These are phyloP conservation scores for Argyrosomus regius DNA, from an alignment of 2,797 vertebrate species.

Conservation along the genomic window DNA sequence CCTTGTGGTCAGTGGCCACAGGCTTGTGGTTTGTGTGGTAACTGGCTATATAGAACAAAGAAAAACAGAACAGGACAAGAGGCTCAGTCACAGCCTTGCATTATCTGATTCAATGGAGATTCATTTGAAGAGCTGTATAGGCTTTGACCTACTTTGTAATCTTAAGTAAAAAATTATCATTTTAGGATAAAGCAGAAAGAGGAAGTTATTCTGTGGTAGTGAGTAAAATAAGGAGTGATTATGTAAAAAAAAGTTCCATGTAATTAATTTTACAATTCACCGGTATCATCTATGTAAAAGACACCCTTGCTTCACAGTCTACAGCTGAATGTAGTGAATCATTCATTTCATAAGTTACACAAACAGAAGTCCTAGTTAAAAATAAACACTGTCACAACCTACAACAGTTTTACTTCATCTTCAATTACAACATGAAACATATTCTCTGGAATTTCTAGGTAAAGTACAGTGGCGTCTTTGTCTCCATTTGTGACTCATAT, in stretches of 20 bases:
- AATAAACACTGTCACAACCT: conserved; percentile 19
- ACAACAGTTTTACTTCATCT: conserved; percentile 21
- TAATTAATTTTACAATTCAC: conserved; percentile 15
- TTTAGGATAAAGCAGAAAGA: conserved; percentile 29
- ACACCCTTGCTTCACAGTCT: neutral
- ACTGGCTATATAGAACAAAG: conserved; percentile 60
- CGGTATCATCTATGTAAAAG: neutral
- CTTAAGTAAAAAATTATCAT: conserved; percentile 23
- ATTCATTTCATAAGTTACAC: conserved; percentile 11
- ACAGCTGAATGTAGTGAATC: conserved; percentile 1
- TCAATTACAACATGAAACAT: conserved; percentile 26
- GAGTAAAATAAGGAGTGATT: conserved; percentile 33
- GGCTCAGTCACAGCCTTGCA: conserved; percentile 35
- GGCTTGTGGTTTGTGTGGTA: conserved; percentile 67
- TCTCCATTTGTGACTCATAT: conserved; percentile 52
- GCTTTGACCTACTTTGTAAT: conserved; percentile 52
- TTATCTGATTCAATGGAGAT: conserved; percentile 29
- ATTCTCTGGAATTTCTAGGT: conserved; percentile 35
- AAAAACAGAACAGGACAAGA: conserved; percentile 51
- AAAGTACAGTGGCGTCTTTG: conserved; percentile 18
- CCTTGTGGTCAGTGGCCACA: conserved; percentile 70
- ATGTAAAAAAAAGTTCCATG: conserved; percentile 19
- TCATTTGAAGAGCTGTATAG: neutral
- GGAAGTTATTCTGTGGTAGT: neutral
- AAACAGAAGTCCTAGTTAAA: conserved; percentile 20